Percentiles rank a stretch among this genome's conserved stretches.
These are phyloP conservation scores for Drosophila ercepeae DNA, from an alignment of 1,140 invertebrate species.

Conservation along the genomic window DNA sequence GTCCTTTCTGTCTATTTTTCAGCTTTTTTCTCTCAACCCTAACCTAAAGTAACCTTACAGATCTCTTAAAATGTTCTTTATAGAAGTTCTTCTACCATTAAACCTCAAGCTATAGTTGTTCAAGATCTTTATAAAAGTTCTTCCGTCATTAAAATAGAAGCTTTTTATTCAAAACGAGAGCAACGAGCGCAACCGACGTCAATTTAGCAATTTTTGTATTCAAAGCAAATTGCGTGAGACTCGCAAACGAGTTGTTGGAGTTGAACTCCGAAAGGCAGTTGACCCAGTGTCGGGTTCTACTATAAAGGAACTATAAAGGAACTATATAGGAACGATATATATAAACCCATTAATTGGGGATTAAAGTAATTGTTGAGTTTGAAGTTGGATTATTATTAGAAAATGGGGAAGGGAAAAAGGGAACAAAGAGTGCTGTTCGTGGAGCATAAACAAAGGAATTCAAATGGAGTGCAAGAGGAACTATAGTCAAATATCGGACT, in stretches of 20 bases:
- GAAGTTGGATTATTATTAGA: no score
- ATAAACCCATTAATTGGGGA: not conserved
- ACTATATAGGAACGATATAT: slow-evolving; percentile 1
- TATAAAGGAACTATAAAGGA: no score
- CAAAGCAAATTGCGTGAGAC: slow-evolving; percentile 67
- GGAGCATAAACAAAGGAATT: not conserved
- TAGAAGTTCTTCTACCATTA: no score
- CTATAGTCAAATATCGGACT: slow-evolving; percentile 18
- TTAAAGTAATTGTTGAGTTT: slow-evolving; percentile 16
- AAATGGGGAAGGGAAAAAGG: not conserved
- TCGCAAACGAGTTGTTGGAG: slow-evolving; percentile 29
- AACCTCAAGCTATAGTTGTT: no score
- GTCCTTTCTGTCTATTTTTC: no score
- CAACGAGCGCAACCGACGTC: no score
- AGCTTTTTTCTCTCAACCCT: no score
- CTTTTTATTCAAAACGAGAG: no score
- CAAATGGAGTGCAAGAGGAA: not conserved
- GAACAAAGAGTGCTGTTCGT: not conserved
- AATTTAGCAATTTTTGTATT: slow-evolving; percentile 61
- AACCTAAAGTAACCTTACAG: no score
- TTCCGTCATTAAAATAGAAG: no score
- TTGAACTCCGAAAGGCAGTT: slow-evolving; percentile 21
- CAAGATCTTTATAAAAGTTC: no score
- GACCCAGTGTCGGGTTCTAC: slow-evolving; percentile 23
- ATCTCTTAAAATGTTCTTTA: no score